Conservation (phyloP, 2,113 vertebrate species). For the Rattus norvegicus region DNA sequence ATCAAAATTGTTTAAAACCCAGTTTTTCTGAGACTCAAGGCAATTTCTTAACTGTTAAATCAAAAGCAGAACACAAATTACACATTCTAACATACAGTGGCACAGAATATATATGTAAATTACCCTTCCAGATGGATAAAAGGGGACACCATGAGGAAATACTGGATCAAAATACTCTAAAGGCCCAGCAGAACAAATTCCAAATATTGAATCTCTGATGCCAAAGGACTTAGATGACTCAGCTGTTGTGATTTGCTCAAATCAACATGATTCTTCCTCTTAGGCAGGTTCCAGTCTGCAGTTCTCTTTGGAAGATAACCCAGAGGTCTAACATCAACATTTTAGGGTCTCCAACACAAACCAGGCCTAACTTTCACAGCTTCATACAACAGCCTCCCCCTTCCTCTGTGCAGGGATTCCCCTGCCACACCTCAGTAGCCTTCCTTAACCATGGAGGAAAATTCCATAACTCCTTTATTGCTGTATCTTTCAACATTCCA, state of each 20-base stretch:
- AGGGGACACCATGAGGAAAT: no score
- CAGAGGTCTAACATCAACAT: neutral
- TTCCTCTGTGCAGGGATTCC: neutral
- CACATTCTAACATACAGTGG: no score
- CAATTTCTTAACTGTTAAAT: no score
- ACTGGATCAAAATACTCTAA: neutral
- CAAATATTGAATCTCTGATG: neutral
- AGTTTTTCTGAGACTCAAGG: neutral
- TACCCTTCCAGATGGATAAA: no score
- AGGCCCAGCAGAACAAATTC: neutral
- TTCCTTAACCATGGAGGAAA: neutral
- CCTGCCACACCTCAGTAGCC: neutral
- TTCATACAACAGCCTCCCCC: neutral
- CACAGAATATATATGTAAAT: no score
- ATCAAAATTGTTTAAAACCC: neutral
- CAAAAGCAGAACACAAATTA: no score
- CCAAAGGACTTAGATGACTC: neutral
- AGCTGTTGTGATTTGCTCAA: neutral
- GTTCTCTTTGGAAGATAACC: neutral
- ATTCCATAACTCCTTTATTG: neutral
- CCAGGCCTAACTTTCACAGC: neutral
- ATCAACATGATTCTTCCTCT: neutral
- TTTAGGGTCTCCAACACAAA: neutral
- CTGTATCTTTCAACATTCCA: neutral
- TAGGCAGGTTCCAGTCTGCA: neutral